Conservation (phyloP, 2,888 invertebrate genomes). For the Aleiodes testaceus region DNA sequence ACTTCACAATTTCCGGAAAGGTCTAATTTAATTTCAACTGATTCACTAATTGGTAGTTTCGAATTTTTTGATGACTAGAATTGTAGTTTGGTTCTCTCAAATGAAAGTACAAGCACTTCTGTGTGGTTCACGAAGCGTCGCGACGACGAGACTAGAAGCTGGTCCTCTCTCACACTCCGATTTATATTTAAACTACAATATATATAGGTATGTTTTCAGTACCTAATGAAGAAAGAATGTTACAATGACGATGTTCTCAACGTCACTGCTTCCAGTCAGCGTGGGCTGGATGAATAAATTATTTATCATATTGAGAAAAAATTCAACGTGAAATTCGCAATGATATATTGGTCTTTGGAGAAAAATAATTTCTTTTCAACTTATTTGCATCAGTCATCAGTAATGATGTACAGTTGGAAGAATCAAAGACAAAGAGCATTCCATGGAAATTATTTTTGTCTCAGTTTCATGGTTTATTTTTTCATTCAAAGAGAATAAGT, state of each 20-base stretch:
- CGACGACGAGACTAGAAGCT: conserved; percentile 68
- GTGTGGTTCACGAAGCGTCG: conserved; percentile 62
- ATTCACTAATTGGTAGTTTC: no score
- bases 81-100: neutral
- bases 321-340: neutral
- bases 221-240: conserved; percentile 13
- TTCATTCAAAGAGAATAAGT: conserved; percentile 28
- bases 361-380: conserved; percentile 1
- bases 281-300: conserved; percentile 20
- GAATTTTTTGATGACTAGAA: neutral
- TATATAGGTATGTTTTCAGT: conserved; percentile 3
- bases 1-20: neutral
- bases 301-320: conserved; percentile 1
- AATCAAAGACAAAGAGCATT: conserved; percentile 42
- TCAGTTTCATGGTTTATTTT: conserved; percentile 26
- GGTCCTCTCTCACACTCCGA: conserved; percentile 61
- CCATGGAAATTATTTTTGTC: conserved; percentile 43
- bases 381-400: neutral
- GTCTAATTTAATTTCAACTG: neutral
- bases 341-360: neutral
- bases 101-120: conserved; percentile 14
- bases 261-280: conserved; percentile 33
- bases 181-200: conserved; percentile 70
- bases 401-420: neutral
- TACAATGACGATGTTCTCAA: conserved; percentile 34